A percentile compares a stretch with the other conserved stretches of the same genome.
Evolutionary conservation across 2,797 vertebrate species (phyloP).

Genomic region (Melopsittacus undulatus): DNA sequence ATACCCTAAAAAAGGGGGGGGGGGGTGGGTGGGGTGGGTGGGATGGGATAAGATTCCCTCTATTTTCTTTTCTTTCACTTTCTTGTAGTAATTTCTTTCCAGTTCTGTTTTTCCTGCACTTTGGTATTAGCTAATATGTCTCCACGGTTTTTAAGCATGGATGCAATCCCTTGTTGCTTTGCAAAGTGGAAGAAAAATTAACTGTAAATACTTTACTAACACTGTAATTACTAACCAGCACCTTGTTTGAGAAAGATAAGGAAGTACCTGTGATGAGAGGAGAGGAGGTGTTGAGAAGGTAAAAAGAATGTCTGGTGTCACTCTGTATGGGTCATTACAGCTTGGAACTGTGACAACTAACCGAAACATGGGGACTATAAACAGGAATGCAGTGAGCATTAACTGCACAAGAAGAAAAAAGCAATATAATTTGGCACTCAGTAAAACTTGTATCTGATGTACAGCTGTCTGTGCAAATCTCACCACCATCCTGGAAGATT

Average conservation of each 20-base stretch:
- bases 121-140: background rate
- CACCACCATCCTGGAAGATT: background rate
- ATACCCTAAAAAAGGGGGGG: background rate
- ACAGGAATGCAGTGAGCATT: slow-evolving; percentile 20
- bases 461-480: background rate
- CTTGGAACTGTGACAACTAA: slow-evolving; percentile 28
- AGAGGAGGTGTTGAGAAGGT: background rate
- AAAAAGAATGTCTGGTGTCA: background rate
- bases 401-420: background rate
- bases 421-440: background rate
- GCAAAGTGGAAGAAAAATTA: background rate
- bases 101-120: background rate
- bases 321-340: background rate
- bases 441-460: background rate
- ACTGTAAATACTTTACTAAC: background rate
- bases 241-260: background rate
- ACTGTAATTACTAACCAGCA: background rate
- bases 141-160: background rate
- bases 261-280: background rate
- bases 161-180: background rate
- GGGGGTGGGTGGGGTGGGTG: too few relatives aligned
- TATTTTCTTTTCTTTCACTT: background rate
- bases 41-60: background rate
- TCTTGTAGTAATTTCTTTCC: background rate
- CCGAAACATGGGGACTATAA: background rate